A percentile compares a stretch with the other conserved stretches of the same genome.
These are phyloP conservation scores for Trachurus trachurus DNA, from an alignment of 2,797 vertebrate genomes.

Conservation along the genomic window DNA sequence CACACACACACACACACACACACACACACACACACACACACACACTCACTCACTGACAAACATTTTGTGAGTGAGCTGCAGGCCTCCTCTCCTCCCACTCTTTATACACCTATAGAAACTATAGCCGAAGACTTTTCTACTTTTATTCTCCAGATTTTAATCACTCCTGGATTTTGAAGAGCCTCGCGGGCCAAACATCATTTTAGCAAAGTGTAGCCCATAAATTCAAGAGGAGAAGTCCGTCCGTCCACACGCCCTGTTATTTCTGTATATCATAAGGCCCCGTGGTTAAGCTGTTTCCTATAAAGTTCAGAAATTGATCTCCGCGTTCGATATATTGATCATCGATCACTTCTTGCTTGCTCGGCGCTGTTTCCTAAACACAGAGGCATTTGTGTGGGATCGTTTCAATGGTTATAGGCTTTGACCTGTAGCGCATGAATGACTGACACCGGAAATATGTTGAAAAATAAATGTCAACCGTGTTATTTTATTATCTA, in stretches of 20 bases:
- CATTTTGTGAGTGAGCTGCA: not conserved
- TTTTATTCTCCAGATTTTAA: not conserved
- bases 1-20: not conserved
- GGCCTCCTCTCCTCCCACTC: slow-evolving; percentile 12
- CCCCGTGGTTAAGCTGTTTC: slow-evolving; percentile 50
- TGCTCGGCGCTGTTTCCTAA: slow-evolving; percentile 57
- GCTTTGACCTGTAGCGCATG: slow-evolving; percentile 57
- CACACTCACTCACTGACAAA: too few species aligned
- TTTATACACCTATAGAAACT: not conserved
- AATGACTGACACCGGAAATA: slow-evolving; percentile 28
- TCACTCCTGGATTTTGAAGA: not conserved
- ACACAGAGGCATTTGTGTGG: slow-evolving; percentile 58
- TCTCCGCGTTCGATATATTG: slow-evolving; percentile 70
- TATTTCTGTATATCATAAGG: slow-evolving; percentile 56
- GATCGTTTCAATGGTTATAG: slow-evolving; percentile 38
- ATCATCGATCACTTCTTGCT: slow-evolving; percentile 71
- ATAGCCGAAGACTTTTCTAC: accelerated
- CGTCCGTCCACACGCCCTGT: not conserved
- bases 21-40: too few species aligned
- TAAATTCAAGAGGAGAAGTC: slow-evolving; percentile 7
- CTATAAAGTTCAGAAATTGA: slow-evolving; percentile 69
- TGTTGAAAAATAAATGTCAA: slow-evolving; percentile 49
- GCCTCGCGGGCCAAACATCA: not conserved
- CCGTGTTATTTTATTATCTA: slow-evolving; percentile 42
- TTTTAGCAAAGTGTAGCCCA: not conserved